Conservation (phyloP, 2,888 invertebrate species). For the Agrotis exclamationis region DNA sequence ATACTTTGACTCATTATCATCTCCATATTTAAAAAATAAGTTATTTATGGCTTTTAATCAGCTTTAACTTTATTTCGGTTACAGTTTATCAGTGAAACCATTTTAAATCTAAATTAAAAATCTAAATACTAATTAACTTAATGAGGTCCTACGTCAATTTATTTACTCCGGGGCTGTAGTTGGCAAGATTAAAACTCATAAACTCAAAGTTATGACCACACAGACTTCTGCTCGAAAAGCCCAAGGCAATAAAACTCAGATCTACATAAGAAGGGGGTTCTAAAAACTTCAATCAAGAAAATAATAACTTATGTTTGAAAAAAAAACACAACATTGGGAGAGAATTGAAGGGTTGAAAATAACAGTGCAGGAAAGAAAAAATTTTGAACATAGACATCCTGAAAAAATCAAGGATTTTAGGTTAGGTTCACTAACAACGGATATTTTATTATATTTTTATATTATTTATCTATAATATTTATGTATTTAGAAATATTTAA, state of each 20-base stretch:
- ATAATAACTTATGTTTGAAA: no score
- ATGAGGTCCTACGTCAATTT: constrained; percentile 62
- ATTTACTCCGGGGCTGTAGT: constrained; percentile 33
- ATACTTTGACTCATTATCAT: not conserved
- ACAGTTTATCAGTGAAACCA: constrained; percentile 55
- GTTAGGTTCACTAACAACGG: no score
- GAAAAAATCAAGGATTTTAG: no score
- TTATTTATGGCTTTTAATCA: constrained; percentile 27
- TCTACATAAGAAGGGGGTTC: not conserved
- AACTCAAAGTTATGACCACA: constrained; percentile 32
- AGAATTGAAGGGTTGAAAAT: no score
- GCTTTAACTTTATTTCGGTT: constrained; percentile 51
- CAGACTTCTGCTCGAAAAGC: not conserved
- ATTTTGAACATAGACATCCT: not conserved
- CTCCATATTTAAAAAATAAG: not conserved
- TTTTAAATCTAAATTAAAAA: constrained; percentile 79
- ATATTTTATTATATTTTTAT: no score
- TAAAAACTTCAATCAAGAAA: not conserved
- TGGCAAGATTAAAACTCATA: constrained; percentile 26
- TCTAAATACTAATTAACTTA: constrained; percentile 78
- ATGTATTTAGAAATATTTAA: no score
- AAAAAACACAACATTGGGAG: no score
- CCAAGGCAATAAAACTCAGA: constrained; percentile 2
- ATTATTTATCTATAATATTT: no score
- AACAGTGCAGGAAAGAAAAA: not conserved